Conservation (phyloP, 2,113 vertebrate genomes). For the Raja brachyura region DNA sequence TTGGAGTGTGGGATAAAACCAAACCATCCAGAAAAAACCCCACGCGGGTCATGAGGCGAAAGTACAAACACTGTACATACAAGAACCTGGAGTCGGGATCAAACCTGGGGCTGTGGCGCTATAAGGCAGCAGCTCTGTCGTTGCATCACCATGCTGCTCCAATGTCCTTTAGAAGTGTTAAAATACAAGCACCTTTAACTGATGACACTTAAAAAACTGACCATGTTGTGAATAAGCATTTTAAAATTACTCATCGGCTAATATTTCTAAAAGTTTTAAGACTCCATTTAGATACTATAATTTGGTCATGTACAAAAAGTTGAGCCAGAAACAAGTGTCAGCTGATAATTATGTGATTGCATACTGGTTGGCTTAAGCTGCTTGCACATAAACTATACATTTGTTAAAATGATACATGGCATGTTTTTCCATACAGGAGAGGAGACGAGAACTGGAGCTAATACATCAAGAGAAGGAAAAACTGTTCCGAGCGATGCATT, state of each 20-base stretch:
- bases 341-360: neutral
- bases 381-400: neutral
- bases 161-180: neutral
- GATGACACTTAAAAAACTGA: neutral
- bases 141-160: too few relatives aligned
- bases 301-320: neutral
- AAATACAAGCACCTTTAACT: neutral
- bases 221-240: neutral
- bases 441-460: constrained; percentile 82
- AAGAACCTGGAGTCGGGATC: too few relatives aligned
- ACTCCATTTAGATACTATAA: neutral
- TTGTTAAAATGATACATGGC: neutral
- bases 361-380: neutral
- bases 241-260: neutral
- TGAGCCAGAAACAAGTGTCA: neutral
- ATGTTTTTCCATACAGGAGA: constrained; percentile 56
- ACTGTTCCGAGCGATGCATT: constrained; percentile 78
- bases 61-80: too few relatives aligned
- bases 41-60: too few relatives aligned
- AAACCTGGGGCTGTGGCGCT: too few relatives aligned
- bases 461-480: constrained; percentile 87
- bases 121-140: too few relatives aligned
- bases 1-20: too few relatives aligned
- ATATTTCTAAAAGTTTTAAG: neutral
- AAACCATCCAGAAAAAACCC: too few relatives aligned